Conservation (phyloP, 1,140 invertebrate species). For the Aethina tumida region DNA sequence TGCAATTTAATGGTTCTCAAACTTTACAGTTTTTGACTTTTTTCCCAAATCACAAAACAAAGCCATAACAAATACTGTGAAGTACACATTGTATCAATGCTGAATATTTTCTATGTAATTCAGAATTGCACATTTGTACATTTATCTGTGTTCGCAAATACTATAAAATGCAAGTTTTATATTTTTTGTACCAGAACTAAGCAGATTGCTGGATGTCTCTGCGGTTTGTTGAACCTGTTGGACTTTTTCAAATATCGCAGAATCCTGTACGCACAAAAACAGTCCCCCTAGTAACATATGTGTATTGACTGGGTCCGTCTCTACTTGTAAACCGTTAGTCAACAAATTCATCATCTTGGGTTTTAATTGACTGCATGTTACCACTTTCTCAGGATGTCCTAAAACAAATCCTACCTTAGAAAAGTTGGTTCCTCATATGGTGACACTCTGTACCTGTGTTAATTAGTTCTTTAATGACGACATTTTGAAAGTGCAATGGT, state of each 20-base stretch:
- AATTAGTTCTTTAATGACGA: constrained; percentile 65
- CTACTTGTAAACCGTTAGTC: constrained; percentile 76
- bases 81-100: too few species aligned
- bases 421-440: neutral
- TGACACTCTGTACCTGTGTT: constrained; percentile 23
- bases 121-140: too few species aligned
- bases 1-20: too few species aligned
- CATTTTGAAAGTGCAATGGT: constrained; percentile 82
- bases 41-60: too few species aligned
- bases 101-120: too few species aligned
- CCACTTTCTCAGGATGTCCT: constrained; percentile 31
- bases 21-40: too few species aligned
- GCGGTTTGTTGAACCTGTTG: constrained; percentile 51
- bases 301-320: constrained; percentile 78
- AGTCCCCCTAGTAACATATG: constrained; percentile 81
- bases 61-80: too few species aligned
- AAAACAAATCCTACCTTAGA: constrained; percentile 11
- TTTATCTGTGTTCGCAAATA: too few species aligned
- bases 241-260: constrained; percentile 64
- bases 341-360: constrained; percentile 74
- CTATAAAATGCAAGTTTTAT: too few species aligned
- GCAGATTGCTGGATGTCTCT: constrained; percentile 50
- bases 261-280: constrained; percentile 69
- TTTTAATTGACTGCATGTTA: constrained; percentile 73
- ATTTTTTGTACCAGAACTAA: constrained; percentile 66